A percentile compares a stretch with the other conserved stretches of the same genome.
These are phyloP conservation scores for Xiphophorus maculatus DNA, from an alignment of 2,113 vertebrate genomes.

Conservation along the genomic window DNA sequence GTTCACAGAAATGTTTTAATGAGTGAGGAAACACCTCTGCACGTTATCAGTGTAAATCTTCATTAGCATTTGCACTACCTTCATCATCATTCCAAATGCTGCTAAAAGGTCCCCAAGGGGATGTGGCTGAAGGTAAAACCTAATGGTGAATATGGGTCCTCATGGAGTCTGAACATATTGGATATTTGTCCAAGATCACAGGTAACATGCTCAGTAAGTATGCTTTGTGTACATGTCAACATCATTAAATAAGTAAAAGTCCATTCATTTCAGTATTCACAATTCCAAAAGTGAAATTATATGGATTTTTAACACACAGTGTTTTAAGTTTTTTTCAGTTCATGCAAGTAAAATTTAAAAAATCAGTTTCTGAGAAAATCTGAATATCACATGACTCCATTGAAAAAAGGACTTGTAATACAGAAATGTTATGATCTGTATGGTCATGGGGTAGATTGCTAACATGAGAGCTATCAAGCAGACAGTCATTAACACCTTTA, in stretches of 20 bases:
- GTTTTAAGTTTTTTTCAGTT: background rate
- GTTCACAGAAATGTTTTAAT: background rate
- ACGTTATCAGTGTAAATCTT: conserved; percentile 31
- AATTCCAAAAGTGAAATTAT: background rate
- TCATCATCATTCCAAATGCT: conserved; percentile 50
- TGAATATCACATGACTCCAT: too few species aligned
- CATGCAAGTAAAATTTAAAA: background rate
- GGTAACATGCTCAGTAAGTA: background rate
- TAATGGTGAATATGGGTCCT: conserved; percentile 15
- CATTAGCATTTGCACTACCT: conserved; percentile 48
- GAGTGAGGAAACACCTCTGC: conserved; percentile 34
- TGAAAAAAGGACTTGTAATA: too few species aligned
- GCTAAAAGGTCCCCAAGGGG: conserved; percentile 52
- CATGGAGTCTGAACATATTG: background rate
- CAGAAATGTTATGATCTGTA: too few species aligned
- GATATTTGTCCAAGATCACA: background rate
- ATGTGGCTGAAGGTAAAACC: background rate
- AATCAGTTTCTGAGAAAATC: too few species aligned
- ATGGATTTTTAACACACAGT: background rate
- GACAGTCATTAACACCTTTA: too few species aligned
- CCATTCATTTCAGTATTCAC: too few species aligned
- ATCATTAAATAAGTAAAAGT: background rate
- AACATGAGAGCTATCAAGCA: too few species aligned
- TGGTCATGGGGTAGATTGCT: too few species aligned
- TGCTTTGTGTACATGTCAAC: background rate